Evolutionary conservation across 2,888 invertebrate species (phyloP), one percentile per base, ranked within the genome.

Genomic region (Catocala fraxini): DNA sequence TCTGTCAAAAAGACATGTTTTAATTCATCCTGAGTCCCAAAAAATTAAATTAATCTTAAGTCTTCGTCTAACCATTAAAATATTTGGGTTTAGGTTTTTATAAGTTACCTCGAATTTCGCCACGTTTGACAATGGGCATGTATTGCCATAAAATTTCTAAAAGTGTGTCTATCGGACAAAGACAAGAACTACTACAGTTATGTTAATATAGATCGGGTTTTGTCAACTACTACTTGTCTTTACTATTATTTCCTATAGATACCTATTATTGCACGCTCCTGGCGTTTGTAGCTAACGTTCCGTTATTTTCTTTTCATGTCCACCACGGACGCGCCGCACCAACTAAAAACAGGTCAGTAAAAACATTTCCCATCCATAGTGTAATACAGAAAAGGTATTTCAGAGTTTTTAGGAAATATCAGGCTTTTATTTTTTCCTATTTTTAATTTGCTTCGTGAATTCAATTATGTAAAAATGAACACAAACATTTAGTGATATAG

Each of bases 311-410:
- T 73, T 76, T 76, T 48, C 70, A 76, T 76, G 63, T 73, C 68
- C 69, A 65, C 63, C 57, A 63, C 61, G 57, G 68, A 73, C 58
- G 64, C 56, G 63, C 67, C 65, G 56, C 55, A 59, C 66, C 67
- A 72, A 68, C 72, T 73, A 66, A 71, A 77, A 82, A 74, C 74
- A 85, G 85, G 83, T 87, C 75, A 68, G 84, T 80, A 70, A 79
- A 78, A 77, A 71, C 2, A 48, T 57, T 62, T 64, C 68, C 62
- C 51, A 59, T 70, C 70, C 57, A 59, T 49, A 62, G 60, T 51
- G 10, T 51, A 59, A 59, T 59, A 60, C 51, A 51, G 52, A 45
- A 49, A 43, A 45, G 49, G 48, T 51, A 57, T 59, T 59, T 60
- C 63, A 45, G 48, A 63, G 53, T 45, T 57, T 60, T 62, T 35